Evolutionary conservation across 2,797 vertebrate genomes (phyloP).

Genomic region (Podarcis siculus): DNA sequence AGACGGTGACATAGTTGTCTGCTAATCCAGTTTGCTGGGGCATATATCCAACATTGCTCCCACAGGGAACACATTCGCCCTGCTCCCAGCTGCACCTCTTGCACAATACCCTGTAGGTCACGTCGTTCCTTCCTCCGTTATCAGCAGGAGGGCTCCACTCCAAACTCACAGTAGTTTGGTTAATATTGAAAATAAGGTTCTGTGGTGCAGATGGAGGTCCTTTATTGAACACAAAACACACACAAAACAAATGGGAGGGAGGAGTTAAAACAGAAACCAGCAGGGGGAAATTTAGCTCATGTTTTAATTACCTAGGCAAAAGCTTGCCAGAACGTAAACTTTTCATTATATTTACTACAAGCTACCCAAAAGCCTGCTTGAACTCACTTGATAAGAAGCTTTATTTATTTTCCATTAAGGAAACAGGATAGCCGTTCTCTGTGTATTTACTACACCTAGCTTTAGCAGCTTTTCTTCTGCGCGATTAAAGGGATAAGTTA

Average conservation of each 20-base stretch:
- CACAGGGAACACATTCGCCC: conserved; percentile 93
- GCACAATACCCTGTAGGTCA: conserved; percentile 94
- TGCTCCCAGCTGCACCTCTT: conserved; percentile 96
- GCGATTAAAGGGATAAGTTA: conserved; percentile 72
- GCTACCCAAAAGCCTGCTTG: conserved; percentile 66
- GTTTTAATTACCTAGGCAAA: conserved; percentile 61
- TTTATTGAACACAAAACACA: conserved; percentile 73
- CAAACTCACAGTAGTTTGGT: conserved; percentile 95
- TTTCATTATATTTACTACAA: conserved; percentile 69
- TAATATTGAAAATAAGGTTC: conserved; percentile 99
- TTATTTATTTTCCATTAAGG: conserved; percentile 77
- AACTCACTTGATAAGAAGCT: conserved; percentile 66
- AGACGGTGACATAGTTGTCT: conserved; percentile 91
- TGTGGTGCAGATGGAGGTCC: conserved; percentile 98
- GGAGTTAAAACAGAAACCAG: conserved; percentile 28
- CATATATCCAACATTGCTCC: conserved; percentile 90
- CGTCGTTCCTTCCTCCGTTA: conserved; percentile 92
- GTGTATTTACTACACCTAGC: conserved; percentile 67
- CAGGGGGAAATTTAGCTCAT: conserved; percentile 18
- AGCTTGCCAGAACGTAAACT: conserved; percentile 64
- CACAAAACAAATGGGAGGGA: conserved; percentile 40
- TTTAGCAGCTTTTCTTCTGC: conserved; percentile 63
- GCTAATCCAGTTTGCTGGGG: conserved; percentile 93
- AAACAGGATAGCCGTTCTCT: conserved; percentile 68
- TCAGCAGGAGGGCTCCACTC: conserved; percentile 97